Conservation (phyloP, 2,797 vertebrate genomes). For the Poecile montanus region DNA sequence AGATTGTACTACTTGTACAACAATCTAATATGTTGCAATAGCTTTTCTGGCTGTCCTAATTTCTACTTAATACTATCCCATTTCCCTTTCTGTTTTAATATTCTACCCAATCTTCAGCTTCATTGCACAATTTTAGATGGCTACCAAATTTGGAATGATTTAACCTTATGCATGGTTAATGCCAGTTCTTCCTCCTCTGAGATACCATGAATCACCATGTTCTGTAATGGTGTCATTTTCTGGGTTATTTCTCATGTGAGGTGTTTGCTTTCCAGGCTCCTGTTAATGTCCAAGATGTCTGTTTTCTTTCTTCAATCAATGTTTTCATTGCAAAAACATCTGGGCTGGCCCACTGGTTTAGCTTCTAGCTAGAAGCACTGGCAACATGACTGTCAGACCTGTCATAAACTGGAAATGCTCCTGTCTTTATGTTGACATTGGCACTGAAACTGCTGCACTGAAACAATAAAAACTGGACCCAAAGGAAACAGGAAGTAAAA, state of each 20-base stretch:
- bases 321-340: conserved; percentile 37
- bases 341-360: background rate
- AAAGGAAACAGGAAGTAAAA: conserved; percentile 56
- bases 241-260: background rate
- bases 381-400: conserved; percentile 1
- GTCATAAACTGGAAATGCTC: conserved; percentile 49
- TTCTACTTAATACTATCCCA: background rate
- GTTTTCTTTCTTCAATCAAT: conserved; percentile 21
- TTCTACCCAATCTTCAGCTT: background rate
- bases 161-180: background rate
- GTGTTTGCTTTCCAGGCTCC: background rate
- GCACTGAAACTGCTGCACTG: background rate
- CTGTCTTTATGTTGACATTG: conserved; percentile 54
- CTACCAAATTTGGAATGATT: background rate
- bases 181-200: background rate
- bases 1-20: background rate
- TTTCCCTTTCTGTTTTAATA: background rate
- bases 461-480: conserved; percentile 23
- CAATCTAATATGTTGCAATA: background rate
- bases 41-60: background rate
- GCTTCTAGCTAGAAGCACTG: conserved; percentile 8
- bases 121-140: background rate
- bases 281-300: background rate
- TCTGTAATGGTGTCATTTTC: background rate
- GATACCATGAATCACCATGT: background rate